Evolutionary conservation across 2,113 vertebrate genomes (phyloP).

Genomic region (Rhinogobius similis): DNA sequence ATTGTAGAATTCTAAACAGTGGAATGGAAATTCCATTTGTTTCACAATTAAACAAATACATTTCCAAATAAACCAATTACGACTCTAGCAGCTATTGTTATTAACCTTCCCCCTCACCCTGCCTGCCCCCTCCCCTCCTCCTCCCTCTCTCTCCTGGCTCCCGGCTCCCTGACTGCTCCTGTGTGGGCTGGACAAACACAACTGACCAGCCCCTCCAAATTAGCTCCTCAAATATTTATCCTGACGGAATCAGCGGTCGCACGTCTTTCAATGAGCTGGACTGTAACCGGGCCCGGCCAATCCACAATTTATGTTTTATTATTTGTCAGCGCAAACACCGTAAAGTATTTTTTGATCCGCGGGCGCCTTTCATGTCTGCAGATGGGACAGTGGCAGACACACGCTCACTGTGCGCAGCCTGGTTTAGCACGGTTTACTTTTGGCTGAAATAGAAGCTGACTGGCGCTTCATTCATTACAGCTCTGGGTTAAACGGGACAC

Average conservation of each 20-base stretch:
- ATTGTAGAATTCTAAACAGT: too few species aligned
- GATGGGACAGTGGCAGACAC: conserved; percentile 66
- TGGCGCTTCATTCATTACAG: conserved; percentile 62
- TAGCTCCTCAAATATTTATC: conserved; percentile 81
- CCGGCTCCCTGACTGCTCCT: conserved; percentile 67
- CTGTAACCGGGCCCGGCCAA: conserved; percentile 64
- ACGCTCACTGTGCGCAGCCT: conserved; percentile 65
- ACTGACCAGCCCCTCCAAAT: conserved; percentile 70
- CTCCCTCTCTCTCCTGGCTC: conserved; percentile 53
- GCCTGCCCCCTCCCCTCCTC: not conserved
- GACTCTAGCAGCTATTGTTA: not conserved
- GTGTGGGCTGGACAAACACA: conserved; percentile 35
- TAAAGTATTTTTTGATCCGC: conserved; percentile 70
- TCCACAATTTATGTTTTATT: conserved; percentile 74
- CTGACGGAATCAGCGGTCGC: conserved; percentile 70
- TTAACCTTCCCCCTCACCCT: not conserved
- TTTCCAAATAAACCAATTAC: too few species aligned
- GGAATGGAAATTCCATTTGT: too few species aligned
- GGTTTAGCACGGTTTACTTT: conserved; percentile 60
- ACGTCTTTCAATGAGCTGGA: conserved; percentile 71
- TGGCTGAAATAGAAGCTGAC: conserved; percentile 67
- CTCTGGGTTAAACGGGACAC: conserved; percentile 39
- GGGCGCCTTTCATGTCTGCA: conserved; percentile 64
- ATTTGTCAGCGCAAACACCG: conserved; percentile 72
- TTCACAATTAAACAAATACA: too few species aligned